Evolutionary conservation across 1,140 invertebrate species (phyloP), one percentile per base, ranked within the genome.

Genomic region (Drosophila neocordata): DNA sequence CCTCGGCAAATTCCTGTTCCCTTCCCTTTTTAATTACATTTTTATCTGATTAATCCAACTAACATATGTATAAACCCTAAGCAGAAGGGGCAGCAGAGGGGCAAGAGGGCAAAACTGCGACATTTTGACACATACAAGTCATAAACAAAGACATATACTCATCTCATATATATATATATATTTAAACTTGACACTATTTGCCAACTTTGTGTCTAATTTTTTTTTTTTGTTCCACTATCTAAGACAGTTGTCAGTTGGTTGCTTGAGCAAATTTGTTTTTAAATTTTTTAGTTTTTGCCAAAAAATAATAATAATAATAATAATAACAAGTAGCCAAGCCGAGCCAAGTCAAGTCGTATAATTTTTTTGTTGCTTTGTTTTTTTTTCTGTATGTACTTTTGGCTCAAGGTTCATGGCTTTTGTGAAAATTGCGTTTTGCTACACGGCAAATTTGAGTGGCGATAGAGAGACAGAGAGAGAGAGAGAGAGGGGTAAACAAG

Each of bases 111-210:
- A 75, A 68, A 75, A 69, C 71, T 64, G 69, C 78, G 64, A 73
- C 73, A 82, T 51, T 83, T 79, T 64, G 67, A 48, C 71, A 77
- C 55, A 74, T 57, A 65, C 60, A 77, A 44, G 15, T 20, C 41
- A 48, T 18, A 9, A 18, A 3, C 6, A 48, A 48, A 48, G 7
- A 31, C 5, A 31, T 31, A 31, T n/a, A n/a, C n/a, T 31, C 4
- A 1, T 6, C 27, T 6, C 7, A 31, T 31, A 31, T 31, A 1
- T 31, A 31, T 6, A 7, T 31, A 77, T 64, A 69, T 77, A 73
- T 82, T 76, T 82, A 88, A 88, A 88, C 82, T 88, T 87, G 82
- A 87, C 82, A 87, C 71, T 82, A 55, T 88, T 87, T 77, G 61
- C 38, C 41, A 68, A 64, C 37, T 52, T 37, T 52, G 65, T 53